Evolutionary conservation across 2,888 invertebrate genomes (phyloP).

Genomic region (Drosophila nigricruria): DNA sequence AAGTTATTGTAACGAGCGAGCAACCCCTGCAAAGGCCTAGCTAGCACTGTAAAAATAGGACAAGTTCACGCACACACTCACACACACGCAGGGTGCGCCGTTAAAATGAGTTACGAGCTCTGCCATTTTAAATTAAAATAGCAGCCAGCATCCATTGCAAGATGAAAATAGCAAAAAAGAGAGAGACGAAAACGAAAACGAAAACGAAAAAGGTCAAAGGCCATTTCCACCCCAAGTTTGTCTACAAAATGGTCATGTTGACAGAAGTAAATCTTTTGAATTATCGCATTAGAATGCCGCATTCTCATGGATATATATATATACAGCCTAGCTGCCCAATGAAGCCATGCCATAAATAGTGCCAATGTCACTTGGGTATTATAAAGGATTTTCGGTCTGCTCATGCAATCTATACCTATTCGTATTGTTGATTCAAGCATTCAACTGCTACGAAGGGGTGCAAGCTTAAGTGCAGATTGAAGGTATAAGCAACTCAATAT

Average conservation of each 20-base stretch:
- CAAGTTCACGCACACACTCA: conserved; percentile 64
- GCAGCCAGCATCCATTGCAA: conserved; percentile 66
- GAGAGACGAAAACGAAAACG: background rate
- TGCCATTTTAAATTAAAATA: conserved; percentile 84
- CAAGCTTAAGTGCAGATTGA: conserved; percentile 5
- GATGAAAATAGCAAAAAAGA: conserved; percentile 53
- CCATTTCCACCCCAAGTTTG: conserved; percentile 70
- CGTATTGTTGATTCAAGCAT: conserved; percentile 64
- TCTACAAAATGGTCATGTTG: conserved; percentile 83
- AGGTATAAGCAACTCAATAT: conserved; percentile 24
- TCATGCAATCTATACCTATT: conserved; percentile 26
- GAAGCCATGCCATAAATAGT: conserved; percentile 82
- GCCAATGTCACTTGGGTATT: conserved; percentile 70
- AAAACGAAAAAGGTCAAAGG: conserved; percentile 73
- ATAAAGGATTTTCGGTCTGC: conserved; percentile 75
- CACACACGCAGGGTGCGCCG: conserved; percentile 67
- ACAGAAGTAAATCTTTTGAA: conserved; percentile 85
- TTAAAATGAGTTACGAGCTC: conserved; percentile 84
- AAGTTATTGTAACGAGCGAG: conserved; percentile 78
- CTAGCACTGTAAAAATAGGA: conserved; percentile 78
- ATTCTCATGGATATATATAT: conserved; percentile 76
- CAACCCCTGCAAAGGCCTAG: conserved; percentile 74
- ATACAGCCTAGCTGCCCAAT: conserved; percentile 60
- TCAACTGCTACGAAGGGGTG: conserved; percentile 1
- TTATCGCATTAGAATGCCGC: conserved; percentile 82